These are phyloP conservation scores for Palaemon carinicauda DNA, from an alignment of 1,140 invertebrate genomes.

Conservation along the genomic window DNA sequence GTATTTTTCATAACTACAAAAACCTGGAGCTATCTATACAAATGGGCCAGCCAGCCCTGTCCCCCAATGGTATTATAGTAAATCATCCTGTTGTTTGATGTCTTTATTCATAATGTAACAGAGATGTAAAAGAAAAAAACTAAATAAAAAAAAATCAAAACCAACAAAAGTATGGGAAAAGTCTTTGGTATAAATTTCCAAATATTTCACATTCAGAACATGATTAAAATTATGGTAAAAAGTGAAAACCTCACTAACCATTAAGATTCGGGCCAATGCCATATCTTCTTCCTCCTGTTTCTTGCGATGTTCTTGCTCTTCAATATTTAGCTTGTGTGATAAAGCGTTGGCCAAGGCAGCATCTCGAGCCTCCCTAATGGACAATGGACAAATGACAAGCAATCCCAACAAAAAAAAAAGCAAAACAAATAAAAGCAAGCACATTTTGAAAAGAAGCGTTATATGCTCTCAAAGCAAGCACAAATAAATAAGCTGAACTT, in stretches of 20 bases:
- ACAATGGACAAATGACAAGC: constrained; percentile 34
- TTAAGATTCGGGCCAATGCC: constrained; percentile 36
- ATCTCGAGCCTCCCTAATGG: constrained; percentile 45
- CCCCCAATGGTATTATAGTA: no score
- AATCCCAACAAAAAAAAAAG: not conserved
- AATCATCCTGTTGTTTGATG: no score
- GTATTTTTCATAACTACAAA: no score
- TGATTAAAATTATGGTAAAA: not conserved
- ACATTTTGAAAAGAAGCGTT: not conserved
- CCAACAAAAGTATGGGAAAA: no score
- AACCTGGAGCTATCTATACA: no score
- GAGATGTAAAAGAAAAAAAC: no score
- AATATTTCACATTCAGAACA: no score
- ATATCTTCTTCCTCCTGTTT: constrained; percentile 43
- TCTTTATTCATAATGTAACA: no score
- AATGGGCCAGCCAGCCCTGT: no score
- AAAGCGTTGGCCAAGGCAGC: constrained; percentile 43
- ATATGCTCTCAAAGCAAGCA: not conserved
- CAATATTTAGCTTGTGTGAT: constrained; percentile 33
- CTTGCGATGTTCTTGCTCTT: constrained; percentile 19
- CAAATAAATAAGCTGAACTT: no score
- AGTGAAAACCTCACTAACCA: constrained; percentile 27
- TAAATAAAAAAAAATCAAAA: no score
- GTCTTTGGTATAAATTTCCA: no score
- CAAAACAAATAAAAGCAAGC: not conserved